Conservation (phyloP, 2,113 vertebrate genomes). For the Cyanistes caeruleus region DNA sequence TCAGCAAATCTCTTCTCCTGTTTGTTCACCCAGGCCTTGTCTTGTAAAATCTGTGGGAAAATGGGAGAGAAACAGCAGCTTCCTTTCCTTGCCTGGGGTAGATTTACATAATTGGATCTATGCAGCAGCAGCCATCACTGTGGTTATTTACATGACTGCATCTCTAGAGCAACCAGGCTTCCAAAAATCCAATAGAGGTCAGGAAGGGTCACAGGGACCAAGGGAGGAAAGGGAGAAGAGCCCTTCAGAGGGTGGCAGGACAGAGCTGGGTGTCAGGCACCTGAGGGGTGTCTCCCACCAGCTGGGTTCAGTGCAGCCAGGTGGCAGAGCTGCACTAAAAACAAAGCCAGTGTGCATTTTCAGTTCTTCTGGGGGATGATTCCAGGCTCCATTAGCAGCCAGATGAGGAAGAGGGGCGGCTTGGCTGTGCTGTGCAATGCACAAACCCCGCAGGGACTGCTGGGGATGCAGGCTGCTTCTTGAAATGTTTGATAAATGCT, state of each 20-base stretch:
- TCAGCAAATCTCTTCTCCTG: not conserved
- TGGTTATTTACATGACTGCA: not conserved
- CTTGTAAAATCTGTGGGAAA: not conserved
- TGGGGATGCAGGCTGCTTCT: not conserved
- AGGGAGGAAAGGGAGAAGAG: not conserved
- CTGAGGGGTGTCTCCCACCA: not conserved
- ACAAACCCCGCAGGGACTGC: rapidly evolving
- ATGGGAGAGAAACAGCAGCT: not conserved
- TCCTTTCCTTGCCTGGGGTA: not conserved
- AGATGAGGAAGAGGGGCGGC: not conserved
- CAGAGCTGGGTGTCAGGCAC: not conserved
- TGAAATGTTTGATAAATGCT: not conserved
- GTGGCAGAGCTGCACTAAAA: not conserved
- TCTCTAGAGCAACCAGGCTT: not conserved
- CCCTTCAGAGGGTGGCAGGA: not conserved
- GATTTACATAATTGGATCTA: not conserved
- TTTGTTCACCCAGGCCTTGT: not conserved
- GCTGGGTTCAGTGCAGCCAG: not conserved
- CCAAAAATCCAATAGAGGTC: not conserved
- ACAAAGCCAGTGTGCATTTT: not conserved
- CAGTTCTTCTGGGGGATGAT: not conserved
- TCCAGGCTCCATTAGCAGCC: not conserved
- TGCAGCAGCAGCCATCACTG: not conserved
- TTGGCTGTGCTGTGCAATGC: not conserved
- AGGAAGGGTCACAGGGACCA: not conserved